Percentiles rank a stretch among this genome's conserved stretches.
These are phyloP conservation scores for Pristionchus arcanus DNA, from an alignment of 2,888 invertebrate genomes.

Conservation along the genomic window DNA sequence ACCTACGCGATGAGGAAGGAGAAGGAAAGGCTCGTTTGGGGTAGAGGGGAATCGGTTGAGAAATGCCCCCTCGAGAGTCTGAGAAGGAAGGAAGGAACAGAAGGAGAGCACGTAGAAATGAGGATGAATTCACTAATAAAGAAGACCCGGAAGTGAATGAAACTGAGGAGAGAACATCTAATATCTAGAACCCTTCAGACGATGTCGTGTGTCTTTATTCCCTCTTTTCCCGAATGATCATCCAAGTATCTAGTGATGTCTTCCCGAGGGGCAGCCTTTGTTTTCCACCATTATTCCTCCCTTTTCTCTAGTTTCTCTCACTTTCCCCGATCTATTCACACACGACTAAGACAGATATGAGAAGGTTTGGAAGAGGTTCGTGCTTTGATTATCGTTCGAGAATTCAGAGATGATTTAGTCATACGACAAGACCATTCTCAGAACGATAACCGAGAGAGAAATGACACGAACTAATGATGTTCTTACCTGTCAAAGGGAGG, in stretches of 20 bases:
- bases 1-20: not conserved
- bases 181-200: not conserved
- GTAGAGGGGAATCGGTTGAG: slow-evolving; percentile 1
- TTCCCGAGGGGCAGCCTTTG: slow-evolving; percentile 29
- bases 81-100: slow-evolving; percentile 23
- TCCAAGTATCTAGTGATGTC: not conserved
- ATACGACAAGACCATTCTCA: not conserved
- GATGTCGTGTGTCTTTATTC: not conserved
- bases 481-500: slow-evolving; percentile 38
- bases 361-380: not conserved
- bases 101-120: not conserved
- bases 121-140: not conserved
- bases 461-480: not conserved
- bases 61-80: slow-evolving; percentile 15
- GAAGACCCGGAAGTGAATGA: not conserved
- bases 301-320: not conserved
- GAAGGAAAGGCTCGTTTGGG: not conserved
- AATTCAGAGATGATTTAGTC: not conserved
- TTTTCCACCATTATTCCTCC: not conserved
- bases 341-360: slow-evolving; percentile 20
- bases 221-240: not conserved
- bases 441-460: not conserved
- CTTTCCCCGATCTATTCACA: not conserved
- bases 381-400: not conserved
- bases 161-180: not conserved